Base-by-base conservation (phyloP, 2,888 invertebrate genomes). In the Acleris literana region DNA sequence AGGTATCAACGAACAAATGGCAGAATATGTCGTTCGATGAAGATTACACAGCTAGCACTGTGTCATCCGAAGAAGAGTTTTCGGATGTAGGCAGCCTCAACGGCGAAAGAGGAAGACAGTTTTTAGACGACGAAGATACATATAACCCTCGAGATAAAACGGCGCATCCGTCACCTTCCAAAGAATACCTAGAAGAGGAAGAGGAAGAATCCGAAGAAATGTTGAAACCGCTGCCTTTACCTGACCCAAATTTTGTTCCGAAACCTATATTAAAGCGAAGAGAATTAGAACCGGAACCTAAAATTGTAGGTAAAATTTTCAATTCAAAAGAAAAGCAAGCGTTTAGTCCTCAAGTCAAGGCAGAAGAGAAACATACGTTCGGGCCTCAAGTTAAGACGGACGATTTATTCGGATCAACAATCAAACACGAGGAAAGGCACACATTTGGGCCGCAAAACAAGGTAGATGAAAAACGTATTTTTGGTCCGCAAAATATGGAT, bases 231-330 rank as follows among this genome's bases (percentile, higher is more conserved):
- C 84, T 93, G 67, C 94, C 95, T n/a, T 84, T 95, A 53, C 94
- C 95, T 0, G 95, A 95, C 81, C 95, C 96, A 0, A 95, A 95
- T 81, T 95, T 95, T 76, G 86, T 95, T 43, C 97, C 97, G 0
- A 97, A 97, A 81, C 97, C 97, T 0, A 97, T 97, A 74, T 80
- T 97, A 16, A 97, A 97, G 79, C 93, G 94, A 63, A 90, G 93
- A 65, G 93, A 93, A 70, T 75, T 81, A 53, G 72, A 83, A 6
- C 77, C 75, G 25, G 81, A 78, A 55, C 63, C 70, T 18, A 82
- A 81, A 71, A 52, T 69, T 39, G 75, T 54, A n/a, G 54, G 49
- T 29, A 60, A 54, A 29, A 59, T 59, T 59, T 17, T 60, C 4
- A 64, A 55, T 20, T 49, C 64, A 7, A 76, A 72, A 48, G 70